Percentiles rank a stretch among this genome's conserved stretches.
These are phyloP conservation scores for Cryptotermes secundus DNA, from an alignment of 1,140 invertebrate species.

Conservation along the genomic window DNA sequence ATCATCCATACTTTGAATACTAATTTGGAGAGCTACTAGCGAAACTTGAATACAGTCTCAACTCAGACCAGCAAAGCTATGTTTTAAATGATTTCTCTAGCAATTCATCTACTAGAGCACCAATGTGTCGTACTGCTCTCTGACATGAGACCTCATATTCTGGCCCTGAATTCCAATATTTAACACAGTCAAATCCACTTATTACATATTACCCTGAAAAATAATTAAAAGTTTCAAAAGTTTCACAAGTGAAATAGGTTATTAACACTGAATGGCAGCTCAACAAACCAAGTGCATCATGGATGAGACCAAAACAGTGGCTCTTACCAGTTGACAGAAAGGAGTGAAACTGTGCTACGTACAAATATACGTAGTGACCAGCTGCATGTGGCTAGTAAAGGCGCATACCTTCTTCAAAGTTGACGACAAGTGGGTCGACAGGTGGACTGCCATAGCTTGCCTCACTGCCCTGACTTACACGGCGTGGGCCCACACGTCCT, in stretches of 20 bases:
- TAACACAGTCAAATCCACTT: not conserved
- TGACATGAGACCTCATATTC: not conserved
- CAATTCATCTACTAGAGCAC: not conserved
- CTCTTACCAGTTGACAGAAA: not conserved
- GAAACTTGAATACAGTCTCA: not conserved
- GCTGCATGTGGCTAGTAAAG: conserved; percentile 56
- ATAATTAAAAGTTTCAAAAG: not conserved
- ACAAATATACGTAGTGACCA: not conserved
- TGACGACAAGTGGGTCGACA: conserved; percentile 64
- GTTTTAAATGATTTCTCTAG: not conserved
- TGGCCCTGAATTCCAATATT: not conserved
- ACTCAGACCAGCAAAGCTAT: not conserved
- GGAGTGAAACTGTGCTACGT: not conserved
- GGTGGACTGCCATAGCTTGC: conserved; percentile 41
- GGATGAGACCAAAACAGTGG: conserved; percentile 20
- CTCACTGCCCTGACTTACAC: conserved; percentile 38
- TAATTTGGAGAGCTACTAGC: not conserved
- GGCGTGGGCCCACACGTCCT: conserved; percentile 32
- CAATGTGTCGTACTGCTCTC: not conserved
- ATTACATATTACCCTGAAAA: not conserved
- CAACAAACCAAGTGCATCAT: not conserved
- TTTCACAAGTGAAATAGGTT: conserved; percentile 9
- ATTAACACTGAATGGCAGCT: conserved; percentile 27
- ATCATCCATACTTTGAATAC: not conserved
- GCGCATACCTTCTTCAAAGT: conserved; percentile 77